Evolutionary conservation across 2,888 invertebrate species (phyloP).

Genomic region (Melolontha melolontha): DNA sequence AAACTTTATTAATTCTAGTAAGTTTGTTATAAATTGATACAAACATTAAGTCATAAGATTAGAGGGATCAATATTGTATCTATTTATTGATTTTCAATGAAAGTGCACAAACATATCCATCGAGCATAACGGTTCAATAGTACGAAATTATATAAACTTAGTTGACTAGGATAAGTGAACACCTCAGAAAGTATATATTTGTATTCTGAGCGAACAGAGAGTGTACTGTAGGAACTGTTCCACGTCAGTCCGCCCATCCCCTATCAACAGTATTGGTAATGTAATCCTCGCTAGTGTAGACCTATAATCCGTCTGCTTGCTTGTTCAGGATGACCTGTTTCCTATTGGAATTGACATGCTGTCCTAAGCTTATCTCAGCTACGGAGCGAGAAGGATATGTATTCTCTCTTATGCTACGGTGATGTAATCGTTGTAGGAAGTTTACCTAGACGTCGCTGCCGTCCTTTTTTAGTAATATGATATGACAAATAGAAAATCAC

Average conservation of each 20-base stretch:
- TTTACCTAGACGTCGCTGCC: constrained; percentile 30
- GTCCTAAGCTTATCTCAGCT: constrained; percentile 38
- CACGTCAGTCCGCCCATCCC: constrained; percentile 17
- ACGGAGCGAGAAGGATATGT: constrained; percentile 13
- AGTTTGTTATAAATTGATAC: no score
- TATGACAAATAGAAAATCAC: no score
- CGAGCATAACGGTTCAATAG: not conserved
- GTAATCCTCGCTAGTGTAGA: constrained; percentile 54
- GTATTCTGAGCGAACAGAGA: constrained; percentile 26
- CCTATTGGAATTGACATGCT: constrained; percentile 49
- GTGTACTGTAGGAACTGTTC: constrained; percentile 3
- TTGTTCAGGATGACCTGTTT: constrained; percentile 54
- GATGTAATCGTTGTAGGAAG: constrained; percentile 46
- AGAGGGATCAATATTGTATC: not conserved
- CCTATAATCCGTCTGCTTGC: constrained; percentile 52
- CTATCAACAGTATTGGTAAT: constrained; percentile 54
- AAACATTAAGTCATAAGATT: no score
- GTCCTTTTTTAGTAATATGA: no score
- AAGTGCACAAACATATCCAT: not conserved
- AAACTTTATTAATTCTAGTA: no score
- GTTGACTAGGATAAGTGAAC: not conserved
- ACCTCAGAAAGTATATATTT: constrained; percentile 26
- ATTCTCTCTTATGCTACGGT: constrained; percentile 8
- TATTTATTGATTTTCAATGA: constrained; percentile 3
- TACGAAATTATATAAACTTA: constrained; percentile 10